Base-by-base conservation (phyloP, 2,797 vertebrate species). In the Balearica regulorum region DNA sequence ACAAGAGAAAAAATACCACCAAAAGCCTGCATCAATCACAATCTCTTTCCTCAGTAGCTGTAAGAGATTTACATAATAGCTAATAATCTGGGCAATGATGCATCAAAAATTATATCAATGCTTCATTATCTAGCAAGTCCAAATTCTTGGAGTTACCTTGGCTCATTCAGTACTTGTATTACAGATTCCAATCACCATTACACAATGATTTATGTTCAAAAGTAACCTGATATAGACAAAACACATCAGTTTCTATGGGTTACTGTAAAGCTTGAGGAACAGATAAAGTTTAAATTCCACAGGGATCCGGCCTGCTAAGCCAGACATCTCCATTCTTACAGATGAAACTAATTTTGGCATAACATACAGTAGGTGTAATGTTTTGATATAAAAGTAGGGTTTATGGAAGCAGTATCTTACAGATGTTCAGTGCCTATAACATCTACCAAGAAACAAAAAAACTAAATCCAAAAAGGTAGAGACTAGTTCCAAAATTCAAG, bases 1-100 rank as follows among this genome's bases (percentile, higher is more conserved):
- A 96, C 13, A 96, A 97, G 37, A 94, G 95, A 26, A 77, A 94
- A 89, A 87, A 82, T 13, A 43, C 14, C 43, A 94, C 26, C 21
- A 83, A 77, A 73, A 48, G 31, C 8, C 37, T 79, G 21, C 9
- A 84, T 87, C 55, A 95, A 76, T 28, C 35, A 89, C 49, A 65
- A 4, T 84, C 11, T 70, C 84, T 24, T 64, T 65, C 28, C n/a
- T 84, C 43, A 71, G 12, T 3, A 76, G 58, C 33, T 58, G 6
- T 22, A 87, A 62, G 12, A 83, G 12, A 73, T 66, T 29, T 60
- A 80, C 85, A 65, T 28, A 83, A 57, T 12, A 94, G 35, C 51
- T 70, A 89, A 85, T 48, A 51, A 83, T 51, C 31, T 53, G 19
- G 26, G 29, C 11, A 54, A 65, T 4, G 13, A 66, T 41, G 12